These are phyloP conservation scores for Nixonia krombeini DNA, from an alignment of 1,140 invertebrate genomes.

Conservation along the genomic window DNA sequence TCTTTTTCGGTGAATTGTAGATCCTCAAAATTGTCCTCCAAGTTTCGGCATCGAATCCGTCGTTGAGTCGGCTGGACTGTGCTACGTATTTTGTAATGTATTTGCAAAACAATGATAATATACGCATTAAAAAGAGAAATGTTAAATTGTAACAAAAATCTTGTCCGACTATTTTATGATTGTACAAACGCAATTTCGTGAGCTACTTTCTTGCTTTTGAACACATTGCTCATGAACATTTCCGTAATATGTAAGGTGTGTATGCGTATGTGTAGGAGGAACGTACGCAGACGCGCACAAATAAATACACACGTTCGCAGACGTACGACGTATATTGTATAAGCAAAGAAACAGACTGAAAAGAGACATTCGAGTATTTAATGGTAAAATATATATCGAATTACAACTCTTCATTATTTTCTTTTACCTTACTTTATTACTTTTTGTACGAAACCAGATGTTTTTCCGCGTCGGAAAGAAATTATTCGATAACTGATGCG, in stretches of 20 bases:
- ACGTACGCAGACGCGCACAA: too few species aligned
- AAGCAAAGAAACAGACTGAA: slow-evolving; percentile 12
- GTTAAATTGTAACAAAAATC: too few species aligned
- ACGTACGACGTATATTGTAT: slow-evolving; percentile 21
- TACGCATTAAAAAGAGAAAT: too few species aligned
- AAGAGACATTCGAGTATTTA: slow-evolving; percentile 12
- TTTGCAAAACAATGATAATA: too few species aligned
- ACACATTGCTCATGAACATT: slow-evolving; percentile 37
- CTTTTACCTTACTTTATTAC: slow-evolving; percentile 9
- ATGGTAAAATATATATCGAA: neutral
- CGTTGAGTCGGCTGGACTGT: too few species aligned
- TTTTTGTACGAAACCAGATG: slow-evolving; percentile 6
- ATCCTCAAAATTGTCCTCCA: neutral
- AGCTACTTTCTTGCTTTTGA: slow-evolving; percentile 30
- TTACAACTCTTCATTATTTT: slow-evolving; percentile 6
- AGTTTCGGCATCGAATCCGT: neutral
- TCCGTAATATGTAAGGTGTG: slow-evolving; percentile 22
- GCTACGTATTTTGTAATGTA: too few species aligned
- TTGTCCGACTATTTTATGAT: neutral
- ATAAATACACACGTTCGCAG: too few species aligned
- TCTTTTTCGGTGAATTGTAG: slow-evolving; percentile 3
- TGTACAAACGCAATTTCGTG: slow-evolving; percentile 6
- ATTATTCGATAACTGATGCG: slow-evolving; percentile 39
- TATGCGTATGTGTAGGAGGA: slow-evolving; percentile 36
- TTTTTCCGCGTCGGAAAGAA: neutral